phyloP scores from a whole-genome alignment of 2,797 vertebrate species.

The Momotus momota region DNA sequence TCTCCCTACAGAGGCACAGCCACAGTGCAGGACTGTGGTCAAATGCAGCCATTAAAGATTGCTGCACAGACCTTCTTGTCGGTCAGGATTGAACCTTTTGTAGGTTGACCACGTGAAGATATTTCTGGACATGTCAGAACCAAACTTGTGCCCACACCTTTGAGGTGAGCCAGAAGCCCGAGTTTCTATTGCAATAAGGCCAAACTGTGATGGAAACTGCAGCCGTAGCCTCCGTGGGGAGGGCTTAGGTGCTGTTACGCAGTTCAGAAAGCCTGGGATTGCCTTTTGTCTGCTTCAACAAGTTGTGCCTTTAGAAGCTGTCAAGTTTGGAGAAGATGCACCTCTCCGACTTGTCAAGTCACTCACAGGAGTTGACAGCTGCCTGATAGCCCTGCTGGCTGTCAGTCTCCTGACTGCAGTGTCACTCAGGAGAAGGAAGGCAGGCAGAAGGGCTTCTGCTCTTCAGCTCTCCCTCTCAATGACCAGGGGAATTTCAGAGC shows the following conservation, averaged over 20 bases:
- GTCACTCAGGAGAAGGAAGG: not conserved
- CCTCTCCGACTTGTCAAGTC: not conserved
- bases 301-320: not conserved
- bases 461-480: not conserved
- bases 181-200: not conserved
- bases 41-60: not conserved
- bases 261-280: not conserved
- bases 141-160: not conserved
- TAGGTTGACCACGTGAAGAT: not conserved
- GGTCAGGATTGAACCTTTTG: not conserved
- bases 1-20: not conserved
- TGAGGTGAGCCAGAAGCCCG: fast-evolving
- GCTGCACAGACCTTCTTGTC: not conserved
- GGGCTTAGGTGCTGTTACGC: not conserved
- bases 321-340: not conserved
- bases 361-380: fast-evolving
- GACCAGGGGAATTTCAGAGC: not conserved
- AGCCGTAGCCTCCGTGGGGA: not conserved
- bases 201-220: not conserved
- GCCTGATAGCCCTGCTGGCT: fast-evolving
- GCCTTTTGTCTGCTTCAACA: not conserved
- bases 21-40: too few relatives aligned
- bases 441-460: not conserved
- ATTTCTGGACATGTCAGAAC: not conserved
- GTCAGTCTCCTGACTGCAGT: fast-evolving